Base-by-base conservation (phyloP, 1,140 invertebrate species). In the Chlorops oryzae region DNA sequence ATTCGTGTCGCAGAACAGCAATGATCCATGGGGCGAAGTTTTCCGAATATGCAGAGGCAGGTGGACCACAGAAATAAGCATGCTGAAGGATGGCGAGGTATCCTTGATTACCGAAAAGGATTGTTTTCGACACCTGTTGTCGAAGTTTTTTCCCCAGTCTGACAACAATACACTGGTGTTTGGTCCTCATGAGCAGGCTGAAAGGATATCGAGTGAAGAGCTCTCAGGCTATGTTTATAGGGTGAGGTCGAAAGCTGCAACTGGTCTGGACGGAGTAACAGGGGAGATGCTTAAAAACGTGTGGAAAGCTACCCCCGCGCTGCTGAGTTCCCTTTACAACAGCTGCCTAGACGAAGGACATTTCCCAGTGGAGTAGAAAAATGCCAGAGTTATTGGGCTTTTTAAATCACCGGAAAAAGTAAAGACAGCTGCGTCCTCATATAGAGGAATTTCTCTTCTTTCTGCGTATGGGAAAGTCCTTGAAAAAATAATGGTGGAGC, bases 361-460 rank as follows among this genome's bases (percentile, higher is more conserved):
- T n/a, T 48, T 48, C 23, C 47, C 27, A 5, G 35, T 32, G 1
- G 18, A 4, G 1, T 62, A 55, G 62, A 64, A 62, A 20, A 17
- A 9, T 15, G 62, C 53, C 3, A 43, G 57, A 4, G 58, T 61
- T 1, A 28, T 59, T 4, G 53, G 59, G 2, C 54, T 66, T 22
- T 55, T 58, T 2, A 66, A 66, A 49, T 51, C 47, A 10, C 3
- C 25, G 1, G 43, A 46, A 3, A 35, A 20, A 24, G 5, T 17
- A 3, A 45, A 13, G n/a, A 35, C 21, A 1, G 15, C 56, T 27
- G 23, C 54, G 2, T 45, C 48, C 12, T 66, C 63, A 0, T 70
- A 63, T 32, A 40, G 66, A 5, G 62, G 62, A 0, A 66, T 66
- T 5, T 57, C 59, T 9, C 46, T 67, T 2, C 49, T 67, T 0